phyloP scores from a whole-genome alignment of 2,797 vertebrate species.

The Trachops cirrhosus region DNA sequence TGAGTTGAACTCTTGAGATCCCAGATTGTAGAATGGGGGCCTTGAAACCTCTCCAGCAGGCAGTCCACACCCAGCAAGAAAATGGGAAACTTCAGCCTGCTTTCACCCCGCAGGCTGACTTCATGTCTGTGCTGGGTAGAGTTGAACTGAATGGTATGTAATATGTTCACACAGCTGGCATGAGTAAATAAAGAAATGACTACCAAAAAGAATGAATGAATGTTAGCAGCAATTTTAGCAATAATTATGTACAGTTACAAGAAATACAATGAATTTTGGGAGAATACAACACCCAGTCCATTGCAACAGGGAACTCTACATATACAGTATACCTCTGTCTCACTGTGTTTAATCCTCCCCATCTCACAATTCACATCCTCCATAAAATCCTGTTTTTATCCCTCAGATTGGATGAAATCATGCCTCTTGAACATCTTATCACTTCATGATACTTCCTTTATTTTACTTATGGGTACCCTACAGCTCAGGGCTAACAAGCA shows the following conservation, averaged over 20 bases:
- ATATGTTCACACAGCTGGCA: background rate
- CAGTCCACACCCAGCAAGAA: background rate
- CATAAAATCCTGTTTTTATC: background rate
- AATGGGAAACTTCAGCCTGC: background rate
- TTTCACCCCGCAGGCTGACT: background rate
- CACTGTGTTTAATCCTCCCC: background rate
- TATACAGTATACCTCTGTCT: background rate
- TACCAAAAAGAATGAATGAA: background rate
- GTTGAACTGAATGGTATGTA: background rate
- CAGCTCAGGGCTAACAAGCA: background rate
- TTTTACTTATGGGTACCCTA: background rate
- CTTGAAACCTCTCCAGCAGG: background rate
- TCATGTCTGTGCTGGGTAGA: background rate
- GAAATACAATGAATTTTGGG: background rate
- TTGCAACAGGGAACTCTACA: background rate
- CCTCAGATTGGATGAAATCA: background rate
- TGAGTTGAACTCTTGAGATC: slow-evolving; percentile 36
- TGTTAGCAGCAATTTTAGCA: background rate
- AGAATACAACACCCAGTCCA: background rate
- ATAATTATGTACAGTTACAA: background rate
- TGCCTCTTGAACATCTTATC: background rate
- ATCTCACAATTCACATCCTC: background rate
- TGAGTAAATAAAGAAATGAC: background rate
- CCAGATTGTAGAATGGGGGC: background rate
- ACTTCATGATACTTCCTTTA: background rate